These are phyloP conservation scores for Pelecanus crispus DNA, from an alignment of 2,113 vertebrate genomes.

Conservation along the genomic window DNA sequence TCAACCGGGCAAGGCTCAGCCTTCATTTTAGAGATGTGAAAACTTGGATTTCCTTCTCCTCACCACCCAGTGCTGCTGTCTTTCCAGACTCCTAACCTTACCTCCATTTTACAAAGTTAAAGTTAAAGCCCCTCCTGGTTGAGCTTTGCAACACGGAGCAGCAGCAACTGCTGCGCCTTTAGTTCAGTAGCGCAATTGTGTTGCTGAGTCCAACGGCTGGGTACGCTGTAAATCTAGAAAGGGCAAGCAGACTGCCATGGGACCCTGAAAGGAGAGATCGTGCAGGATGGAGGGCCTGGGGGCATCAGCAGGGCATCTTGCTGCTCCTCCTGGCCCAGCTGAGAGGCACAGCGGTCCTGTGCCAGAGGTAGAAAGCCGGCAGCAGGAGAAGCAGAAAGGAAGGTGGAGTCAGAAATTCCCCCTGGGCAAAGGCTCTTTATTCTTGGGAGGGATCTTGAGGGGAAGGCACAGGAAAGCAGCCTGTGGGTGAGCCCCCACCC, in stretches of 20 bases:
- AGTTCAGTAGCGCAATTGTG: background rate
- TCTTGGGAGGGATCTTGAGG: background rate
- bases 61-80: background rate
- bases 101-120: background rate
- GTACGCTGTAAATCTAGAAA: background rate
- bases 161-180: background rate
- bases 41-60: background rate
- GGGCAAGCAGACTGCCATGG: background rate
- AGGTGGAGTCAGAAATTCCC: background rate
- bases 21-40: background rate
- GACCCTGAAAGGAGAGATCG: background rate
- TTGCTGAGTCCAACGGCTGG: accelerated
- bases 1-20: background rate
- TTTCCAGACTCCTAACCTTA: background rate
- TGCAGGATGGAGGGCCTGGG: background rate
- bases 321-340: background rate
- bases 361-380: background rate
- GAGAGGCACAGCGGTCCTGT: background rate
- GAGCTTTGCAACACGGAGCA: background rate
- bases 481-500: background rate
- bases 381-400: background rate
- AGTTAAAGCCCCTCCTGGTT: background rate
- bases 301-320: background rate
- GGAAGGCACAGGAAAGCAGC: background rate
- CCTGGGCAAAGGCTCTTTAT: background rate